Percentiles rank a stretch among this genome's conserved stretches.
Evolutionary conservation across 2,888 invertebrate species (phyloP).

Genomic region (Ceratothoa steindachneri): DNA sequence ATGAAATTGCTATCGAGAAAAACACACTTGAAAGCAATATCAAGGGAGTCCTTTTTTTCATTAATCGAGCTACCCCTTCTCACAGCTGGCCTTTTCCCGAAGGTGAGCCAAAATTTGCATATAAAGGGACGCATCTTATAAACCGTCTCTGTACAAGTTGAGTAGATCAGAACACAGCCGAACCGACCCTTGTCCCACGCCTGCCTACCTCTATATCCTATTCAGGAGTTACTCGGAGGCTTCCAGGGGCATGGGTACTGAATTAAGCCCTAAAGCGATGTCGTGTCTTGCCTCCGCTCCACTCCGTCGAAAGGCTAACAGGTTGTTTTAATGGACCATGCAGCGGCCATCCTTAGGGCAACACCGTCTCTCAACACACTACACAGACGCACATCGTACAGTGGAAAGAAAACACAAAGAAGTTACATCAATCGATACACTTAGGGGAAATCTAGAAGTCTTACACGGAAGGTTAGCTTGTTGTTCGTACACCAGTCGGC

Average conservation of each 20-base stretch:
- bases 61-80: background rate
- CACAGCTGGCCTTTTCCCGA: background rate
- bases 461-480: no score
- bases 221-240: background rate
- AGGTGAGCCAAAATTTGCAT: background rate
- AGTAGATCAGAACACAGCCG: no score
- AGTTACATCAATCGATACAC: no score
- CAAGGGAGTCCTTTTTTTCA: background rate
- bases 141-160: no score
- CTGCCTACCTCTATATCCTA: background rate
- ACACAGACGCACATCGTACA: background rate
- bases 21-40: background rate
- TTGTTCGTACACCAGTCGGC: no score
- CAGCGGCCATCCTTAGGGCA: background rate
- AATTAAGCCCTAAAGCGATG: background rate
- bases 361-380: background rate
- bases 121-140: background rate
- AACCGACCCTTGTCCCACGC: constrained; percentile 8
- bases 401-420: background rate
- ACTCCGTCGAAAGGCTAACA: constrained; percentile 5
- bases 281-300: constrained; percentile 1
- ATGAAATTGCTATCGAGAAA: background rate
- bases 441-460: no score
- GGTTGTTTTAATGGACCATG: background rate
- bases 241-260: background rate